Percentiles rank a stretch among this genome's conserved stretches.
Conservation (phyloP, 2,888 invertebrate species). For the Drosophila hamatofila region DNA sequence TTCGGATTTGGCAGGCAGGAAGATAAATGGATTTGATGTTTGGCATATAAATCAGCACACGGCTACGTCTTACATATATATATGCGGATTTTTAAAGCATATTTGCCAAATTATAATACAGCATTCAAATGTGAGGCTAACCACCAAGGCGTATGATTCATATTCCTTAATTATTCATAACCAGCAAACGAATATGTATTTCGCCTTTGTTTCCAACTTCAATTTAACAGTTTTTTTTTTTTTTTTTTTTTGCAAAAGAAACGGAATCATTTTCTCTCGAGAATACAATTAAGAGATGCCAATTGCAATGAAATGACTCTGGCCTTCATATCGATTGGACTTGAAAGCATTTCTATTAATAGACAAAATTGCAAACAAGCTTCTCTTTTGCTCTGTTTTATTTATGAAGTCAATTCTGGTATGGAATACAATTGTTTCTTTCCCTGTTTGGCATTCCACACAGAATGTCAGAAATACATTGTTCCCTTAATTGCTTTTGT, state of each 20-base stretch:
- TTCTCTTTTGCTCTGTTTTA: no score
- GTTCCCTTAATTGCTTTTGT: background rate
- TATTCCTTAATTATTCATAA: conserved; percentile 74
- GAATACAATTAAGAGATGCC: background rate
- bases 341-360: background rate
- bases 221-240: no score
- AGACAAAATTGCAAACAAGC: background rate
- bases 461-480: conserved; percentile 1
- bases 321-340: background rate
- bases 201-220: conserved; percentile 2
- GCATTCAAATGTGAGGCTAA: conserved; percentile 30
- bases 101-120: conserved; percentile 1
- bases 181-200: conserved; percentile 15
- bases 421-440: background rate
- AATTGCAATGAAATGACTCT: conserved; percentile 7
- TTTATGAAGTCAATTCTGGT: background rate
- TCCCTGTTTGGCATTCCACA: background rate
- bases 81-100: conserved; percentile 56
- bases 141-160: conserved; percentile 74
- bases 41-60: conserved; percentile 74
- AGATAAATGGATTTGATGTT: conserved; percentile 80
- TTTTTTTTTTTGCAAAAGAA: background rate
- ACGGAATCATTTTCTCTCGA: background rate
- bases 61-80: conserved; percentile 1
- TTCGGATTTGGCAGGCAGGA: conserved; percentile 46